Evolutionary conservation across 2,888 invertebrate species (phyloP), one percentile per base, ranked within the genome.

Genomic region (Sthenelais limicola): DNA sequence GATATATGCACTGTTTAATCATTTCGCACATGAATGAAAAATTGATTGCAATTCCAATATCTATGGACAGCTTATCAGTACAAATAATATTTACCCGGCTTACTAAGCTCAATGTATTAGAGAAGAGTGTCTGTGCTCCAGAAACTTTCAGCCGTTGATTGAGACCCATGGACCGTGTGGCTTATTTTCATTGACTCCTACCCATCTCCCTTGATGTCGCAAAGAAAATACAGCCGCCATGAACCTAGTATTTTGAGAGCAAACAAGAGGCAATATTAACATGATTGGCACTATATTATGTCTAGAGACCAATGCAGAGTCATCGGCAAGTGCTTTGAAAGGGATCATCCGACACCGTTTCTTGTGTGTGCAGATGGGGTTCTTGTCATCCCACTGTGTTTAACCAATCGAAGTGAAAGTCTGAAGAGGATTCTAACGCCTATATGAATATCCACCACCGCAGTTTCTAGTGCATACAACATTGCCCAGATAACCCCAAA

Each of bases 271-370:
- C 18, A 56, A 56, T 56, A 56, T 56, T 56, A 56, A 56, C 56
- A 56, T 56, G 56, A 56, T 56, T 56, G 56, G 56, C 56, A 56
- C 56, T 56, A 56, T 56, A 56, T 56, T 56, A 56, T 56, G 56
- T 33, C 56, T 32, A 33, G 56, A 32, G 30, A 18, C 32, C 56
- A 15, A 56, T 56, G 56, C 56, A 33, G 32, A 56, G 56, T 56
- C 56, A 56, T 28, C 56, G 32, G 32, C 32, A 15, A 28, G 56
- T 3, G 5, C 32, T 28, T 5, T 18, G 56, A 33, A 33, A 18
- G 18, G 24, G 56, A 21, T 12, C 32, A 56, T n/a, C 32, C 32
- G 30, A 56, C 56, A 24, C 52, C 12, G 28, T 15, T 12, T 18
- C 7, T 12, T 32, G 30, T 56, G 56, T 56, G 56, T 56, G 56